Evolutionary conservation across 2,797 vertebrate genomes (phyloP), one percentile per base, ranked within the genome.

Genomic region (Typhlichthys eigenmanni): DNA sequence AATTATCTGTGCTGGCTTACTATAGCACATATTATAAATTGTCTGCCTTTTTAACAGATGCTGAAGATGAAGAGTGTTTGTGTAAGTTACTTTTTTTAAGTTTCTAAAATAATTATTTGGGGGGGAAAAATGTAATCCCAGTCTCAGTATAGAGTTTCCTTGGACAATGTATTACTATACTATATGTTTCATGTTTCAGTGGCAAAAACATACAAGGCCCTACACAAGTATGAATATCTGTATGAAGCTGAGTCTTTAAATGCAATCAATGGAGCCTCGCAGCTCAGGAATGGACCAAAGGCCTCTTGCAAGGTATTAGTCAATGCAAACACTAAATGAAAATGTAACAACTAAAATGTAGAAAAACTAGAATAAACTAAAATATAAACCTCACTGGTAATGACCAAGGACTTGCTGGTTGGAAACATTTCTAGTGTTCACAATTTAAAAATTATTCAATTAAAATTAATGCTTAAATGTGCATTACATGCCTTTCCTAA

Each of bases 241-340:
- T 99, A 99, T 58, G 94, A 95, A 85, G 94, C 94, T 0, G 95
- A 96, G 79, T 94, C 94, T 17, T 79, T 95, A 72, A 98, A 92
- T 49, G 87, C 91, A 0, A 85, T 98, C 78, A 87, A 87, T 0
- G 94, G 94, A 80, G 93, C 93, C 8, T 85, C 93, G 4, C 74
- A 88, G 16, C 90, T 95, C 13, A 87, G 80, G 73, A 96, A 95
- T 0, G 93, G 95, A 84, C 95, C 94, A 58, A 95, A 84, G 79
- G 92, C 91, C 69, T 92, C 79, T 67, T 99, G 98, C 91, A 96
- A 88, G 92, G 97, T 93, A 76, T 3, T 16, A 12, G 56, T 47
- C 55, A 68, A n/a, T 13, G 43, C 3, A 45, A 13, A 38, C 34
- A 38, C 34, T 38, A 6, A 38, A 38, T 38, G 3, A 4, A 29